A percentile compares a stretch with the other conserved stretches of the same genome.
Evolutionary conservation across 2,888 invertebrate genomes (phyloP).

Genomic region (Andricus quercusramuli): DNA sequence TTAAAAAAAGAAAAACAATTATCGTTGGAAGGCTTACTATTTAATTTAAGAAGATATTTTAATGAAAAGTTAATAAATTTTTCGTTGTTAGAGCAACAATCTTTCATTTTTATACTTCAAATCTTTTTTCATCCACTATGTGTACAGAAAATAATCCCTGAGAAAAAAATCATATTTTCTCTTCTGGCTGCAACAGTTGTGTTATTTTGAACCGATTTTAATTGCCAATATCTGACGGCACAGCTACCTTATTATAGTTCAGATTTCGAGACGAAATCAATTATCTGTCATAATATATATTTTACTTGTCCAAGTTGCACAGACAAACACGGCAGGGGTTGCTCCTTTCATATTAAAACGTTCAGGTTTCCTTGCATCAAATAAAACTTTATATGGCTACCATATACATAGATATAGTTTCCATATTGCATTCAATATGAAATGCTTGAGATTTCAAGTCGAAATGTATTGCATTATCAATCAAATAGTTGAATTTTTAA

Average conservation of each 20-base stretch:
- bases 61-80: not conserved
- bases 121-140: no score
- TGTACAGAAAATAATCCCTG: no score
- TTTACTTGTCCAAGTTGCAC: conserved; percentile 16
- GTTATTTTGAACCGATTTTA: not conserved
- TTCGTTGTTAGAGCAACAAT: no score
- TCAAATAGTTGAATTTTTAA: no score
- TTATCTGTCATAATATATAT: conserved; percentile 33
- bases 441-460: no score
- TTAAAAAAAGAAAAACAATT: not conserved
- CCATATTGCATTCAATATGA: no score
- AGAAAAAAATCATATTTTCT: no score
- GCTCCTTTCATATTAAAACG: conserved; percentile 8
- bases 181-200: not conserved
- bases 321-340: conserved; percentile 23
- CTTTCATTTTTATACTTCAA: no score
- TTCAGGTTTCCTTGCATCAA: not conserved
- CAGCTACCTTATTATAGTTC: conserved; percentile 21
- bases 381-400: not conserved
- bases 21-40: not conserved
- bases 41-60: not conserved
- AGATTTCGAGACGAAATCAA: conserved; percentile 15
- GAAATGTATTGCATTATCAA: no score
- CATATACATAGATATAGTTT: no score
- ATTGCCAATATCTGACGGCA: not conserved